phyloP scores from a whole-genome alignment of 2,888 invertebrate genomes.

The Protonemura montana region DNA sequence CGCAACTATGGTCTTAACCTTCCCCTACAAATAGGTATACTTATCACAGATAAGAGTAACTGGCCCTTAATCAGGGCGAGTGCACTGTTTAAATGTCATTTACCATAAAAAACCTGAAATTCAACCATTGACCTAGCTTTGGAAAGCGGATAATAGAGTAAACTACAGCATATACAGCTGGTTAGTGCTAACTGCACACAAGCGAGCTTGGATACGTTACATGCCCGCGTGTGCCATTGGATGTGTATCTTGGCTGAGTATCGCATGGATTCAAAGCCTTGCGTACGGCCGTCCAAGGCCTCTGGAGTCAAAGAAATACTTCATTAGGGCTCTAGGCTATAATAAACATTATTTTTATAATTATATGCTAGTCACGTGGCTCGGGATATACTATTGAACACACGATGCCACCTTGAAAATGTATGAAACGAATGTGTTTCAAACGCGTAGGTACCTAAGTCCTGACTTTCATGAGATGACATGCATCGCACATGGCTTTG shows the following conservation, averaged over 20 bases:
- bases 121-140: neutral
- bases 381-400: neutral
- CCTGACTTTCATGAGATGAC: no score
- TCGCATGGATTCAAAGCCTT: neutral
- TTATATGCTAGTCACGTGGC: neutral
- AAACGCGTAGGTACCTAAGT: no score
- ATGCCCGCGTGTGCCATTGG: neutral
- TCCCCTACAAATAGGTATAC: neutral
- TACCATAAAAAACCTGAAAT: neutral
- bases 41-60: neutral
- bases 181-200: neutral
- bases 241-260: neutral
- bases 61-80: neutral
- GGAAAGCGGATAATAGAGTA: neutral
- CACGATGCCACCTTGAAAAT: neutral
- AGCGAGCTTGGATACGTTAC: neutral
- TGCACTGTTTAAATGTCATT: neutral
- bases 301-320: slow-evolving; percentile 1
- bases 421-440: neutral
- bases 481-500: no score
- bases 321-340: slow-evolving; percentile 12
- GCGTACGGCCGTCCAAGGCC: neutral
- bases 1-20: neutral
- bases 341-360: slow-evolving; percentile 3
- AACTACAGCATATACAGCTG: no score